Evolutionary conservation across 2,113 vertebrate genomes (phyloP).

Genomic region (Nycticorax nycticorax): DNA sequence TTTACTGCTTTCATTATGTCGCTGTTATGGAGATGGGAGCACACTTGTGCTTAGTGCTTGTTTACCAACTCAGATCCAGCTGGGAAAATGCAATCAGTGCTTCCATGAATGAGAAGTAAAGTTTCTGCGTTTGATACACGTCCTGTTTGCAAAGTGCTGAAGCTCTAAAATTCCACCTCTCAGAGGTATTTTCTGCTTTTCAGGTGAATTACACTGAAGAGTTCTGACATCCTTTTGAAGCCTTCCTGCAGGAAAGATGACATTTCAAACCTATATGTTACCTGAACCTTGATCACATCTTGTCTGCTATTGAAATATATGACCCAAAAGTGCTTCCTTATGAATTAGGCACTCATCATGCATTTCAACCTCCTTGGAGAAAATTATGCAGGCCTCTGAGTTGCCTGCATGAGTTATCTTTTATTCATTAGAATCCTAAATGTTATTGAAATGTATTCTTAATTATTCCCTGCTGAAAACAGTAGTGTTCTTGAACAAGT

Average conservation of each 20-base stretch:
- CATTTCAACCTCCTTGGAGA: conserved; percentile 56
- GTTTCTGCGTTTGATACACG: not conserved
- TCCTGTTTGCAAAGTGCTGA: not conserved
- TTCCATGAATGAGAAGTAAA: not conserved
- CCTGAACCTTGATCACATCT: conserved; percentile 23
- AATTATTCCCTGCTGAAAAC: conserved; percentile 68
- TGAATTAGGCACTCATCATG: conserved; percentile 28
- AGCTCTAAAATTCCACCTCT: not conserved
- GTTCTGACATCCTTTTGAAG: conserved; percentile 10
- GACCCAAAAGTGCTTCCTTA: conserved; percentile 11
- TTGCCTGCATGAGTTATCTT: conserved; percentile 55
- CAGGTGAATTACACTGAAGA: not conserved
- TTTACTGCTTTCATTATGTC: not conserved
- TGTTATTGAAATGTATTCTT: conserved; percentile 71
- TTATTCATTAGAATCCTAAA: conserved; percentile 73
- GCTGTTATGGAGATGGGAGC: not conserved
- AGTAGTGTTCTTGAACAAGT: conserved; percentile 50
- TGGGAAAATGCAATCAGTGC: not conserved
- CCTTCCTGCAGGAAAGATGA: conserved; percentile 11
- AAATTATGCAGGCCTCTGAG: conserved; percentile 53
- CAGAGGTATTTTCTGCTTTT: not conserved
- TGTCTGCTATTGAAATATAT: conserved; percentile 34
- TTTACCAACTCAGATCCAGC: not conserved
- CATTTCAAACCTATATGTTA: not conserved
- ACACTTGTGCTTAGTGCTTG: not conserved